These are phyloP conservation scores for Macropis europaea DNA, from an alignment of 2,888 invertebrate species.

Conservation along the genomic window DNA sequence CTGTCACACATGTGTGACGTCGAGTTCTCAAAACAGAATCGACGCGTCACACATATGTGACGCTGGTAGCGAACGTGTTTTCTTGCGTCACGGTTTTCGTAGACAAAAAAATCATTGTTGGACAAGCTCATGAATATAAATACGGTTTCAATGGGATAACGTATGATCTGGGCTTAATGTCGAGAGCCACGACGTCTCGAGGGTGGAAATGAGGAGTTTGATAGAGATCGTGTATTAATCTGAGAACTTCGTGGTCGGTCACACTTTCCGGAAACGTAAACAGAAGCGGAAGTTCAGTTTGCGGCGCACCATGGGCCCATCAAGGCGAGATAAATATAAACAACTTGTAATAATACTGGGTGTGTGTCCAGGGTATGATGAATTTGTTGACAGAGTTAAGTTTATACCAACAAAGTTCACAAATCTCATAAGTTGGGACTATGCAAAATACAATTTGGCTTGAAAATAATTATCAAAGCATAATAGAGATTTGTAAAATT, in stretches of 20 bases:
- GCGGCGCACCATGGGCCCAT: constrained; percentile 12
- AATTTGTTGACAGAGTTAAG: constrained; percentile 11
- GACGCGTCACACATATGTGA: no score
- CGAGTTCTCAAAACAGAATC: no score
- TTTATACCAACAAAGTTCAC: background rate
- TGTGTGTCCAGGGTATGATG: background rate
- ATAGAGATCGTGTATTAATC: constrained; percentile 38
- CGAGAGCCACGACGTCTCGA: background rate
- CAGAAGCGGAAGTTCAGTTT: constrained; percentile 31
- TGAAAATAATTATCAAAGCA: no score
- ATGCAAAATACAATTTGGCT: no score
- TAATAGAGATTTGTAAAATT: no score
- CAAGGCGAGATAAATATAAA: constrained; percentile 28
- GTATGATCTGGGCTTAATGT: constrained; percentile 20
- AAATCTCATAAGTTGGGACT: no score
- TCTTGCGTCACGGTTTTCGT: no score
- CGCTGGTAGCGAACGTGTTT: no score
- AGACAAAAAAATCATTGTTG: background rate
- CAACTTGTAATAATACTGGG: constrained; percentile 29
- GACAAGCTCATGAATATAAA: constrained; percentile 20
- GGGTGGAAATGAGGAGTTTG: background rate
- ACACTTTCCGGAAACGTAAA: constrained; percentile 36
- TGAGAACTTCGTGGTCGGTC: constrained; percentile 37
- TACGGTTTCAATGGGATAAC: constrained; percentile 10
- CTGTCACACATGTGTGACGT: no score